Conservation (phyloP, 2,888 invertebrate genomes). For the Dryobotodes eremita region DNA sequence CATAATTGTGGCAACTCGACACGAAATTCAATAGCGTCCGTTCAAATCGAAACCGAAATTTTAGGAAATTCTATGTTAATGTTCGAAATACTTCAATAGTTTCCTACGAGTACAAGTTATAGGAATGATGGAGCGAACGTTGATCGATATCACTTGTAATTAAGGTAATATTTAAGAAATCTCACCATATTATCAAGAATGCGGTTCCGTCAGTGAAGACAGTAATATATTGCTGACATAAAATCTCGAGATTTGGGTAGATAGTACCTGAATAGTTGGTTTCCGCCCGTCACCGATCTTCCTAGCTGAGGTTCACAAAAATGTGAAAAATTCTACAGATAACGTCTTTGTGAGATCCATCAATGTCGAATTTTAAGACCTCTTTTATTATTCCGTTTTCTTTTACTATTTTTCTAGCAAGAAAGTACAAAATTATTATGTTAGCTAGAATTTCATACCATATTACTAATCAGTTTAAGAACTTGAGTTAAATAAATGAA, state of each 20-base stretch:
- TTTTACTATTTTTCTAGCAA: slow-evolving; percentile 22
- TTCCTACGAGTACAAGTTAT: slow-evolving; percentile 75
- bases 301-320: slow-evolving; percentile 80
- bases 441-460: no score
- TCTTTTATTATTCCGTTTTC: slow-evolving; percentile 51
- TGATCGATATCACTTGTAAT: slow-evolving; percentile 88
- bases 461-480: no score
- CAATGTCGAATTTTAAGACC: slow-evolving; percentile 79
- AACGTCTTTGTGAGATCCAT: slow-evolving; percentile 82
- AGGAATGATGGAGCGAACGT: slow-evolving; percentile 82
- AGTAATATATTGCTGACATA: slow-evolving; percentile 89
- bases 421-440: background rate
- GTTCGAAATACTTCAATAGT: slow-evolving; percentile 71
- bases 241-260: slow-evolving; percentile 86
- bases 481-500: no score
- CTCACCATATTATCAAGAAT: slow-evolving; percentile 85
- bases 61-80: slow-evolving; percentile 69
- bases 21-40: slow-evolving; percentile 51
- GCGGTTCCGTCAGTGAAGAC: slow-evolving; percentile 82
- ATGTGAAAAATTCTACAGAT: slow-evolving; percentile 86
- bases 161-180: slow-evolving; percentile 88
- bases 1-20: slow-evolving; percentile 54
- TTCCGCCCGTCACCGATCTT: slow-evolving; percentile 83
- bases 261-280: slow-evolving; percentile 87
- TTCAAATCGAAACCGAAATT: slow-evolving; percentile 51